Evolutionary conservation across 1,140 invertebrate genomes (phyloP).

Genomic region (Maniola jurtina): DNA sequence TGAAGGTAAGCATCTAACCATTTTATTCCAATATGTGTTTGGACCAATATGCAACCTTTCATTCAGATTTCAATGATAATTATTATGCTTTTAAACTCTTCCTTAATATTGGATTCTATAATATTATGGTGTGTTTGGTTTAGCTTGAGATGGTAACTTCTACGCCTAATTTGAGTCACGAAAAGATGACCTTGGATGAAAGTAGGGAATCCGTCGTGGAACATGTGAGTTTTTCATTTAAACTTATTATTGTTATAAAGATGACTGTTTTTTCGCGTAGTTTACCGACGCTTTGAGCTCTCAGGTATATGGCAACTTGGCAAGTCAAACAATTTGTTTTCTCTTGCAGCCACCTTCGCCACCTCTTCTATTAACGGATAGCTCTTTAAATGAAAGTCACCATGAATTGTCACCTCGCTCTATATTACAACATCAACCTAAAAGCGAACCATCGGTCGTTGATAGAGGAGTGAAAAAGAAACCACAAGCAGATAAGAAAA

Average conservation of each 20-base stretch:
- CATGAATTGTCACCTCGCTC: neutral
- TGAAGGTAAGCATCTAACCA: conserved; percentile 10
- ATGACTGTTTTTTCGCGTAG: too few species aligned
- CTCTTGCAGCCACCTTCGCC: conserved; percentile 31
- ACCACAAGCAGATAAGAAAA: too few species aligned
- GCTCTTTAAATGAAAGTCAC: conserved; percentile 8
- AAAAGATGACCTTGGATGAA: neutral
- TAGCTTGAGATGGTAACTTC: conserved; percentile 28
- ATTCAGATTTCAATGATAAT: neutral
- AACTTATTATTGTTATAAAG: neutral
- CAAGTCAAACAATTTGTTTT: neutral
- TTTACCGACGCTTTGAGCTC: too few species aligned
- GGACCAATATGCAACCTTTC: conserved; percentile 38
- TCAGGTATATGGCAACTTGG: neutral
- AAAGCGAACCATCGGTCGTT: neutral
- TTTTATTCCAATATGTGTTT: conserved; percentile 35
- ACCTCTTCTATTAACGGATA: conserved; percentile 34
- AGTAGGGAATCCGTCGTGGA: conserved; percentile 40
- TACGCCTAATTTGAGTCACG: conserved; percentile 36
- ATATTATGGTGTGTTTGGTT: neutral
- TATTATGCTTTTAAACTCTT: neutral
- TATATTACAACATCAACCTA: neutral
- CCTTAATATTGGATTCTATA: conserved; percentile 6
- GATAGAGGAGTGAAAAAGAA: neutral
- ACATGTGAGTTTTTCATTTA: conserved; percentile 35